Base-by-base conservation (phyloP, 2,113 vertebrate species). In the Melanostigma gelatinosum region DNA sequence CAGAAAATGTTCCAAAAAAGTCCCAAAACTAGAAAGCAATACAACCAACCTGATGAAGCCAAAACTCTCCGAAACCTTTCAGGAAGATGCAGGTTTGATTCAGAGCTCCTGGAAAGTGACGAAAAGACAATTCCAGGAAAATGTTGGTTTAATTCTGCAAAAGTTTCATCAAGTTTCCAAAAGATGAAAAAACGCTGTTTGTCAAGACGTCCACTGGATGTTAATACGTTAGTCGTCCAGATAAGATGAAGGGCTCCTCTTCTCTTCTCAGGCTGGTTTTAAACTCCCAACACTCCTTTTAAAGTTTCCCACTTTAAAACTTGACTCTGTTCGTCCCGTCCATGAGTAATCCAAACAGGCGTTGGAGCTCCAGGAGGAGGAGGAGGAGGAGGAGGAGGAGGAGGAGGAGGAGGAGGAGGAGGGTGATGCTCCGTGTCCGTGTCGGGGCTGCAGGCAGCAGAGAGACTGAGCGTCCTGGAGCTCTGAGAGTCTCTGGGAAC, bases 401-500 rank as follows among this genome's bases (percentile, higher is more conserved):
- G 46, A 9, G 58, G 57, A n/a, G n/a, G 44, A 71, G 58, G 11
- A 42, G 58, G 55, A 32, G n/a, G 66, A 24, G 24, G 46, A 9
- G 58, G 57, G 5, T 1, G 32, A 60, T 29, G 5, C 48, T 72
- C 63, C 6, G 68, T 5, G 66, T 83, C 82, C 65, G 70, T 50
- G 68, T 66, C 22, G 0, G 79, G 65, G 72, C 75, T 77, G 66
- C 54, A 48, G 58, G 77, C 72, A 20, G 83, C 73, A 46, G 64
- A 80, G 80, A 84, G 86, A 87, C 83, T 93, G 85, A 87, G 82
- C 4, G 85, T 89, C 83, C 88, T 90, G 88, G 69, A 87, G 72
- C 75, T 85, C 79, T 85, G 83, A 85, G 90, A 80, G 79, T 86
- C 89, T 88, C 80, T 91, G 91, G 92, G 92, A 93, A 91, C 84